Evolutionary conservation across 2,113 vertebrate species (phyloP).

Genomic region (Balaeniceps rex): DNA sequence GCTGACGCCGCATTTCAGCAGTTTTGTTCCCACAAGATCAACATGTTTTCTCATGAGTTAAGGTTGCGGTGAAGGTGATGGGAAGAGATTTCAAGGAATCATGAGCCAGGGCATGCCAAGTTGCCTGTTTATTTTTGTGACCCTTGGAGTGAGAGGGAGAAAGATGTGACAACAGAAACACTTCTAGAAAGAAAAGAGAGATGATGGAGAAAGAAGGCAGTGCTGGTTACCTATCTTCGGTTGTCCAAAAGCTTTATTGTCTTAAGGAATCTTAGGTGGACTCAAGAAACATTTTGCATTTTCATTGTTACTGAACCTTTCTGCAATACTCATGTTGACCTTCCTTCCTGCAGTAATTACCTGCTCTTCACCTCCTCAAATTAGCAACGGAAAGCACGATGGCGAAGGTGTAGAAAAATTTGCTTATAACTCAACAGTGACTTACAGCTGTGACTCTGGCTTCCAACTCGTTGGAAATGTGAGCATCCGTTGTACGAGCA

Average conservation of each 20-base stretch:
- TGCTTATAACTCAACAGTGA: constrained; percentile 22
- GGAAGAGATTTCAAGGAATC: neutral
- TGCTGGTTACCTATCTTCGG: rapidly evolving
- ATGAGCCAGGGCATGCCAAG: rapidly evolving
- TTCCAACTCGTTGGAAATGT: constrained; percentile 6
- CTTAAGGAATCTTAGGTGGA: neutral
- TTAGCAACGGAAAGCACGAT: constrained; percentile 43
- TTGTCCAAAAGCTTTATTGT: rapidly evolving
- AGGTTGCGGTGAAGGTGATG: neutral
- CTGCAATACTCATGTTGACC: rapidly evolving
- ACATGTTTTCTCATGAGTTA: neutral
- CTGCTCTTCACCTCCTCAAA: constrained; percentile 41
- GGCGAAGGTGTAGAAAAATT: neutral
- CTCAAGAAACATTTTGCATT: neutral
- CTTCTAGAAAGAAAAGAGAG: neutral
- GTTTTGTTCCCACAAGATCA: neutral
- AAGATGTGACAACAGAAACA: neutral
- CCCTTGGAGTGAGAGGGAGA: neutral
- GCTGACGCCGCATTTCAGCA: neutral
- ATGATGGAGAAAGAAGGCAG: neutral
- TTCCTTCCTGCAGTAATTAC: constrained; percentile 8
- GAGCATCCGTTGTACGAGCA: constrained; percentile 17
- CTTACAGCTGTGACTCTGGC: constrained; percentile 39
- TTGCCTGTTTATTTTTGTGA: neutral
- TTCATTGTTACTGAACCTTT: neutral